Evolutionary conservation across 2,797 vertebrate genomes (phyloP).

Genomic region (Argentina silus): DNA sequence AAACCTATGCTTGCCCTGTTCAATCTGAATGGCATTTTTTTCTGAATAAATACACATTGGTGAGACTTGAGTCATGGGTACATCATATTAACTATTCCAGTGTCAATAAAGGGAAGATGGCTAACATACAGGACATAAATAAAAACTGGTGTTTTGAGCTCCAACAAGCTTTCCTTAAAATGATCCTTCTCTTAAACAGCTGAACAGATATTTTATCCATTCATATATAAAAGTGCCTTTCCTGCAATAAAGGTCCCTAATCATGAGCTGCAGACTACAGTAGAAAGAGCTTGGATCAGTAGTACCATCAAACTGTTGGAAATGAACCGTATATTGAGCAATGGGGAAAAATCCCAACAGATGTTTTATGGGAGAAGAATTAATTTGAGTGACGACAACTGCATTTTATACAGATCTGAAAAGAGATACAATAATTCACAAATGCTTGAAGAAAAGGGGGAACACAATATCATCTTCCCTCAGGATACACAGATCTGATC

Average conservation of each 20-base stretch:
- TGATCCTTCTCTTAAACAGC: background rate
- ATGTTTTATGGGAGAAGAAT: conserved; percentile 9
- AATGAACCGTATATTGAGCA: conserved; percentile 34
- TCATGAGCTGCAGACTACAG: background rate
- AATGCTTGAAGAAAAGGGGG: too few relatives aligned
- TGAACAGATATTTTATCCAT: too few relatives aligned
- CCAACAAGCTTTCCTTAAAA: conserved; percentile 25
- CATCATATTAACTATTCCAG: conserved; percentile 65
- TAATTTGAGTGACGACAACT: too few relatives aligned
- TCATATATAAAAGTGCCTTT: too few relatives aligned
- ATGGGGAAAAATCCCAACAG: conserved; percentile 52
- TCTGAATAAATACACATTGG: conserved; percentile 49
- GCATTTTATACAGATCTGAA: too few relatives aligned
- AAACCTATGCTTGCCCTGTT: conserved; percentile 19
- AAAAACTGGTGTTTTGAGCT: conserved; percentile 41
- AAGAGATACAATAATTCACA: too few relatives aligned
- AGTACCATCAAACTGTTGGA: conserved; percentile 70
- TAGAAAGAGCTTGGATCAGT: conserved; percentile 70
- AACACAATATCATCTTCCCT: background rate
- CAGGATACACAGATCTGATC: background rate
- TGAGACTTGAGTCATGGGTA: conserved; percentile 46
- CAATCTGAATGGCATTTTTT: conserved; percentile 28
- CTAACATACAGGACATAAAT: conserved; percentile 38
- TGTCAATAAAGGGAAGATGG: conserved; percentile 56
- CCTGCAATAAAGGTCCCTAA: too few relatives aligned